Conservation (phyloP, 2,113 vertebrate species). For the Archocentrus centrarchus region DNA sequence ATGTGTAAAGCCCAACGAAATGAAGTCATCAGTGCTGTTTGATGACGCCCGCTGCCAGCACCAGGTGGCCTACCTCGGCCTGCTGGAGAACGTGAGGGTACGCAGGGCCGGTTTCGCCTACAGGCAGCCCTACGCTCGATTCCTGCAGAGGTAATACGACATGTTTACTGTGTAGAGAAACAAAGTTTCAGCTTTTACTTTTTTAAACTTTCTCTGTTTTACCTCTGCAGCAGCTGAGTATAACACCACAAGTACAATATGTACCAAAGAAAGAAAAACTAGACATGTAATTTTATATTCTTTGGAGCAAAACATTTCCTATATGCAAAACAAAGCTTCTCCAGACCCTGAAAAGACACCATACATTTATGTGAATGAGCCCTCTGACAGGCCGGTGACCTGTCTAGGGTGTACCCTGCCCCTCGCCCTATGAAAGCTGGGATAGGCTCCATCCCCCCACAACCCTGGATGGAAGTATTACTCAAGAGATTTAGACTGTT, state of each 20-base stretch:
- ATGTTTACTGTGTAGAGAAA: neutral
- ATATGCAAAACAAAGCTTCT: no score
- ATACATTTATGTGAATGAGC: no score
- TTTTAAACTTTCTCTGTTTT: no score
- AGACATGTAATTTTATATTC: no score
- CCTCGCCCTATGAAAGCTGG: no score
- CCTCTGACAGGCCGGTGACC: no score
- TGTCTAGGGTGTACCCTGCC: no score
- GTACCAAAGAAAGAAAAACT: neutral
- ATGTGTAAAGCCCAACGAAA: constrained; percentile 93
- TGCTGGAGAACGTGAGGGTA: constrained; percentile 94
- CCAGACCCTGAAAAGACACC: no score
- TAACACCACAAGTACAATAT: neutral
- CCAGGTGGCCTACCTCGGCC: constrained; percentile 92
- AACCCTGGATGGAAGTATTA: neutral
- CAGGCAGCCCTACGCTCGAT: constrained; percentile 89
- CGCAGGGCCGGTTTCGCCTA: constrained; percentile 93
- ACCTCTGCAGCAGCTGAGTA: neutral
- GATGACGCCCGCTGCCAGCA: constrained; percentile 87
- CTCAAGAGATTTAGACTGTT: neutral
- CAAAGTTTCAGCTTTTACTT: neutral
- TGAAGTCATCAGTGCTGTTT: constrained; percentile 84
- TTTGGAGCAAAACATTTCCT: no score
- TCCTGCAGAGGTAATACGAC: constrained; percentile 87
- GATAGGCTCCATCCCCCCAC: no score